These are phyloP conservation scores for Eciton burchellii DNA, from an alignment of 1,140 invertebrate genomes.

Conservation along the genomic window DNA sequence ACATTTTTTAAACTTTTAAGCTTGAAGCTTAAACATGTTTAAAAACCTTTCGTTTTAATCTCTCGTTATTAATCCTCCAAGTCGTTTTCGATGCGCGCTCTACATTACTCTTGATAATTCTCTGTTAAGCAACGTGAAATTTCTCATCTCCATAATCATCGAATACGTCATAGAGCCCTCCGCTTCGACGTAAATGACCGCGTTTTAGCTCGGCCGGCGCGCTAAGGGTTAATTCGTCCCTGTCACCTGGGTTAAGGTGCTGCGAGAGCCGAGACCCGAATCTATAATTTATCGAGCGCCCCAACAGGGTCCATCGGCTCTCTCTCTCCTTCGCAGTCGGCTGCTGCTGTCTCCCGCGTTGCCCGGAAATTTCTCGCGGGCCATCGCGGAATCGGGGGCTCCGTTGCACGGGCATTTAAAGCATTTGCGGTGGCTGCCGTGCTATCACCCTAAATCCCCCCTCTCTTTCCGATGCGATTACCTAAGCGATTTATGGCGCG, in stretches of 20 bases:
- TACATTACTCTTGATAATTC: not conserved
- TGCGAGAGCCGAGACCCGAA: slow-evolving; percentile 48
- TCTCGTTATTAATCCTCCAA: too few relatives aligned
- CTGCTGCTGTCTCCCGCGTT: slow-evolving; percentile 41
- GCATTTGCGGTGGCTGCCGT: slow-evolving; percentile 57
- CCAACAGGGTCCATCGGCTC: slow-evolving; percentile 4
- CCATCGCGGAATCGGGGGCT: slow-evolving; percentile 48
- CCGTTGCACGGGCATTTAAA: slow-evolving; percentile 56
- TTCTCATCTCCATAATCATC: not conserved
- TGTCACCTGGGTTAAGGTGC: slow-evolving; percentile 44
- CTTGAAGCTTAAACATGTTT: too few relatives aligned
- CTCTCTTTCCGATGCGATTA: slow-evolving; percentile 52
- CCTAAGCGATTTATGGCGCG: slow-evolving; percentile 63
- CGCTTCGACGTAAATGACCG: not conserved
- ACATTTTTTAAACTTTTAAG: too few relatives aligned
- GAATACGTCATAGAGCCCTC: not conserved
- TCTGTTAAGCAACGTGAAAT: not conserved
- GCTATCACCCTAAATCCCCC: slow-evolving; percentile 34
- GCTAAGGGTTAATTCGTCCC: slow-evolving; percentile 49
- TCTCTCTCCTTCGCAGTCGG: slow-evolving; percentile 36
- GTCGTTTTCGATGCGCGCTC: too few relatives aligned
- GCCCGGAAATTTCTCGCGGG: slow-evolving; percentile 61
- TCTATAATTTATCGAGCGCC: slow-evolving; percentile 63
- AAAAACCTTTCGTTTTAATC: too few relatives aligned
- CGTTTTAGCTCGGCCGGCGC: not conserved